These are phyloP conservation scores for Actinostola sp. DNA, from an alignment of 92 coral and sea anemone species.

Conservation along the genomic window DNA sequence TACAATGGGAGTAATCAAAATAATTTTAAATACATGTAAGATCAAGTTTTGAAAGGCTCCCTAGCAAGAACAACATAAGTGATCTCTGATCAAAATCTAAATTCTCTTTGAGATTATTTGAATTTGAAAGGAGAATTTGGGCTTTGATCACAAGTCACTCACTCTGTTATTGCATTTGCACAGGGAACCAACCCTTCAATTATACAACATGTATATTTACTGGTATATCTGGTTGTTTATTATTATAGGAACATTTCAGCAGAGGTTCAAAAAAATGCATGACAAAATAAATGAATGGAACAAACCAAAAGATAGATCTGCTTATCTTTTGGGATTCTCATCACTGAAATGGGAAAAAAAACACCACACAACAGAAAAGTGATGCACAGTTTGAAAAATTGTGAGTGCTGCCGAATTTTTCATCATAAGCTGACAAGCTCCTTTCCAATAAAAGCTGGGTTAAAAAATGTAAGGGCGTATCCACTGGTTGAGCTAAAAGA, in stretches of 20 bases:
- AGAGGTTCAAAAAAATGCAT: slow-evolving; percentile 1
- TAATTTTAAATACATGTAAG: too few relatives aligned
- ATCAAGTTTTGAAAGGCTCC: too few relatives aligned
- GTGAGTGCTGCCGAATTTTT: slow-evolving; percentile 2
- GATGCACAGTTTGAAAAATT: slow-evolving; percentile 1
- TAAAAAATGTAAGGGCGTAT: not conserved
- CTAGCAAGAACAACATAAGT: too few relatives aligned
- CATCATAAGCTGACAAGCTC: not conserved
- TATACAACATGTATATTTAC: too few relatives aligned
- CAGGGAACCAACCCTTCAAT: too few relatives aligned
- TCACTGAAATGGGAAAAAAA: slow-evolving; percentile 3
- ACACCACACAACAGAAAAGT: not conserved
- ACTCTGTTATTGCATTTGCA: too few relatives aligned
- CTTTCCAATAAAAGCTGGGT: not conserved
- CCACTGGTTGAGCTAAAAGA: not conserved
- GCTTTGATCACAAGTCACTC: too few relatives aligned
- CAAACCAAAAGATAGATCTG: not conserved
- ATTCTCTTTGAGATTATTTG: too few relatives aligned
- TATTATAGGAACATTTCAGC: not conserved
- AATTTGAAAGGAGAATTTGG: too few relatives aligned
- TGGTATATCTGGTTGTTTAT: too few relatives aligned
- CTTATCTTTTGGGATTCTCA: not conserved
- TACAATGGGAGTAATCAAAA: too few relatives aligned
- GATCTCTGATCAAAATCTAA: too few relatives aligned
- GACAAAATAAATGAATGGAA: not conserved